Base-by-base conservation (phyloP, 2,797 vertebrate species). In the Amphiprion clarkii region DNA sequence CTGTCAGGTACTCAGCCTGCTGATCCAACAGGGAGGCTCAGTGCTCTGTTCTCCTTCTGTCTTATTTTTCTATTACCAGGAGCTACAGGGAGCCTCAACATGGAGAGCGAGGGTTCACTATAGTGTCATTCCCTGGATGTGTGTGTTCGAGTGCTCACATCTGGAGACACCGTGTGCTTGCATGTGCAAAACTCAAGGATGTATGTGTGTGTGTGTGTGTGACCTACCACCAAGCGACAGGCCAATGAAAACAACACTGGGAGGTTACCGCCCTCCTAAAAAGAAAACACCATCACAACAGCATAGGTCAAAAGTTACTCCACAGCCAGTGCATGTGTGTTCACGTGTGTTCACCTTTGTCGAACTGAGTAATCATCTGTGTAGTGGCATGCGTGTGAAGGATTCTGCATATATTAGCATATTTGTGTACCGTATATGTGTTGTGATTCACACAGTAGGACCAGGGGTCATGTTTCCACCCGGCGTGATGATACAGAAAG, bases 1-100 rank as follows among this genome's bases (percentile, higher is more conserved):
- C 60, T 70, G 59, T 67, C 59, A 78, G 67, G 61, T 58, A 13
- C 67, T 12, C 46, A 53, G 19, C 16, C 31, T 42, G 51, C 58
- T 55, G 53, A 5, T 61, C 72, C 64, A 21, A 19, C 21, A 4
- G 63, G 23, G 71, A 58, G 8, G 14, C 60, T 36, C 9, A 4
- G 21, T 14, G 54, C 56, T 83, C 86, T 76, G 72, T 72, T 81
- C 81, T 64, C 67, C 52, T 48, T 78, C 77, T 65, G 83, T 85
- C 86, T 82, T 74, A 87, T 86, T 89, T 87, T 88, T 85, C 85
- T 88, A 88, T 93, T 90, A 85, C 67, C 58, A 31, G 14, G 52
- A 90, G 68, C 88, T 59, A 67, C 65, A 83, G 88, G 88, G 76
- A 83, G 78, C 58, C 78, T 39, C 65, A 54, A 67, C 48, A 40